Evolutionary conservation across 2,888 invertebrate species (phyloP), one percentile per base, ranked within the genome.

Genomic region (Cephalotes varians): DNA sequence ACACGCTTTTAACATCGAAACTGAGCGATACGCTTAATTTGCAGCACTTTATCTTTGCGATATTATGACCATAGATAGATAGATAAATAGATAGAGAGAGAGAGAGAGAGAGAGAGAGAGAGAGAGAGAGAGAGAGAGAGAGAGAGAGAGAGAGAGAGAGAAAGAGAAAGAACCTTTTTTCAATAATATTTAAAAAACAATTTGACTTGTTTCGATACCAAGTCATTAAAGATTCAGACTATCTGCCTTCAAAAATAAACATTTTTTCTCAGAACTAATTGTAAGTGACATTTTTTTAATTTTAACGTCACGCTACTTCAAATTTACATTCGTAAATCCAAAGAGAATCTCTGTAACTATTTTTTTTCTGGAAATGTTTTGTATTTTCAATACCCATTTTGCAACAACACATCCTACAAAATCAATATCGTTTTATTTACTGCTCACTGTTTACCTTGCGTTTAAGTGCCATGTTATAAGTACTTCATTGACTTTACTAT

Each of bases 311-410:
- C 18, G 9, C 10, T 25, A 40, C 28, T 49, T 28, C 12, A 51
- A 51, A 51, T 76, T 51, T 65, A n/a, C 51, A 51, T 76, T 49
- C 18, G 34, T 31, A 76, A 76, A 65, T 40, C n/a, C 37, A 40
- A 7, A 12, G 18, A 21, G 25, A 65, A 69, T 1, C 7, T 21
- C 12, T 47, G 37, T 12, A 49, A 2, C 34, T 12, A 7, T 49
- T 69, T 69, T 79, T 77, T 56, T 69, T 44, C n/a, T 25, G 31
- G 31, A 69, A 79, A 79, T 69, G 15, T 69, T 40, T 56, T 56
- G 34, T 31, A 56, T 69, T 54, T 79, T 12, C 21, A n/a, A 9
- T n/a, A n/a, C 28, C 5, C n/a, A 18, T n/a, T 12, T n/a, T 54
- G 44, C 25, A 56, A 69, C 69, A 69, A 69, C 21, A 56, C 56